These are phyloP conservation scores for Anguilla obscura DNA, from an alignment of 2,797 vertebrate species.

Conservation along the genomic window DNA sequence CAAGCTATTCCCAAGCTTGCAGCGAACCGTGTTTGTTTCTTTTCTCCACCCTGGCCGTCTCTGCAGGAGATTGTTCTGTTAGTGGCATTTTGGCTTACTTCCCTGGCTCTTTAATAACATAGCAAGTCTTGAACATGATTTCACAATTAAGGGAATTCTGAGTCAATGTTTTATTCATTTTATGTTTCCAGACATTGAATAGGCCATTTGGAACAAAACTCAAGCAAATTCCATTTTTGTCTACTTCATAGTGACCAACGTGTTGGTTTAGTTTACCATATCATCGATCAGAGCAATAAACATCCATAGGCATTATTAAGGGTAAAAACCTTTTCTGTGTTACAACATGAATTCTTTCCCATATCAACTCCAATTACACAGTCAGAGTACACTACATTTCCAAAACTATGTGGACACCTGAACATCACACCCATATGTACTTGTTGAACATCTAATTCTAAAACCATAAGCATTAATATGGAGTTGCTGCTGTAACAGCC, in stretches of 20 bases:
- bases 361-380: neutral
- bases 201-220: neutral
- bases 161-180: constrained; percentile 23
- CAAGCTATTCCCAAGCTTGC: constrained; percentile 50
- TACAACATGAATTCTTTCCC: neutral
- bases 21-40: constrained; percentile 40
- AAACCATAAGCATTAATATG: too few relatives aligned
- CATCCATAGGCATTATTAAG: neutral
- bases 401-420: too few relatives aligned
- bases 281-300: neutral
- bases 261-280: neutral
- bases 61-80: constrained; percentile 24
- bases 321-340: neutral
- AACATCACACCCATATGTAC: too few relatives aligned
- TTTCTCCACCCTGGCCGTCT: constrained; percentile 15
- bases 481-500: too few relatives aligned
- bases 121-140: constrained; percentile 21
- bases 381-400: neutral
- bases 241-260: neutral
- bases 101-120: constrained; percentile 29
- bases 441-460: too few relatives aligned
- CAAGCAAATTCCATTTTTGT: neutral
- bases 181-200: neutral
- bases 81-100: constrained; percentile 30
- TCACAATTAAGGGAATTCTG: constrained; percentile 29